These are phyloP conservation scores for Piprites chloris DNA, from an alignment of 2,113 vertebrate genomes.

Conservation along the genomic window DNA sequence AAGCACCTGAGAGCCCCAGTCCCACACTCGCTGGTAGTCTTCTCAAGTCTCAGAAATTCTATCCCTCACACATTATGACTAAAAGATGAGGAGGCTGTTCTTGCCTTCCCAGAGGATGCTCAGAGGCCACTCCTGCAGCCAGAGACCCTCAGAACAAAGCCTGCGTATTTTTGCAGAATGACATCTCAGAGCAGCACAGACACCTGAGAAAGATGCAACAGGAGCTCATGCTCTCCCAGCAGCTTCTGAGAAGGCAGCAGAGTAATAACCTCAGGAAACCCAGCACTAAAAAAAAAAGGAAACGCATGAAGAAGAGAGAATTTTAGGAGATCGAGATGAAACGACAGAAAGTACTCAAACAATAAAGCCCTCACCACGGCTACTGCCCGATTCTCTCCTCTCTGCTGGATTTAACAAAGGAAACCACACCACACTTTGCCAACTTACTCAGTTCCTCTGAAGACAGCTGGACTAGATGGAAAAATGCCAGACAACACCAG, in stretches of 20 bases:
- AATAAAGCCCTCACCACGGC: background rate
- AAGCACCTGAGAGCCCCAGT: background rate
- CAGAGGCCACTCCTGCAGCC: background rate
- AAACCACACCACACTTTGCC: background rate
- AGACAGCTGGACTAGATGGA: conserved; percentile 1
- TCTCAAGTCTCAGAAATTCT: background rate
- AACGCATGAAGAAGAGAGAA: background rate
- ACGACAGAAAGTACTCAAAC: background rate
- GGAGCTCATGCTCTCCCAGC: background rate
- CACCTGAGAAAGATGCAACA: background rate
- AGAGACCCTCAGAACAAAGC: background rate
- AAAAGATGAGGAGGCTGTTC: background rate
- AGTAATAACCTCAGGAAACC: background rate
- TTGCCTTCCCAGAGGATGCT: background rate
- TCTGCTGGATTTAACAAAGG: background rate
- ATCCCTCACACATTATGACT: background rate
- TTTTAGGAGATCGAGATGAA: background rate
- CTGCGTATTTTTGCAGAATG: background rate
- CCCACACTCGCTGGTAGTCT: background rate
- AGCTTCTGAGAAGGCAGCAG: background rate
- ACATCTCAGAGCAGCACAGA: background rate
- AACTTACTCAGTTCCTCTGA: background rate
- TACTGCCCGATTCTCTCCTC: background rate
- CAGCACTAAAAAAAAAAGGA: background rate
- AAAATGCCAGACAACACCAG: background rate